phyloP scores from a whole-genome alignment of 2,888 invertebrate species.

The Muschampia plurimacula region DNA sequence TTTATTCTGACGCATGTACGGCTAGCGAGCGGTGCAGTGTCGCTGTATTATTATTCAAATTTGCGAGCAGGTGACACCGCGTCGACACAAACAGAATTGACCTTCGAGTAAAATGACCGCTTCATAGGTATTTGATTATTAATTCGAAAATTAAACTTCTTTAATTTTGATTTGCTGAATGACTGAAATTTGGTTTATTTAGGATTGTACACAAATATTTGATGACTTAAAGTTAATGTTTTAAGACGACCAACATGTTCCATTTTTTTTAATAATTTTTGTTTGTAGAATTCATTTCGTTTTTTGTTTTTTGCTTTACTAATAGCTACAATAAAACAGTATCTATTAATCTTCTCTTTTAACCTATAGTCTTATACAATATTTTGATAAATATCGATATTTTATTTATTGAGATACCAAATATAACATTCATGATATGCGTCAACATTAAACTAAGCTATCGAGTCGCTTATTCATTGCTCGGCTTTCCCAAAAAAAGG shows the following conservation, averaged over 20 bases:
- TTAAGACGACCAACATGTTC: no score
- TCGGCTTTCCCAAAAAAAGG: conserved; percentile 68
- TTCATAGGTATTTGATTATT: conserved; percentile 10
- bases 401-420: no score
- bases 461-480: conserved; percentile 51
- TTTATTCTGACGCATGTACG: conserved; percentile 73
- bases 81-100: conserved; percentile 72
- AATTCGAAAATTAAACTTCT: conserved; percentile 11
- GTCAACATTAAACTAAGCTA: neutral
- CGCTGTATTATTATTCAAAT: conserved; percentile 77
- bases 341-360: no score
- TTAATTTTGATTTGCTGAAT: conserved; percentile 30
- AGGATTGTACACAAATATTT: neutral
- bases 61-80: conserved; percentile 67
- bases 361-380: no score
- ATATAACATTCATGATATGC: no score
- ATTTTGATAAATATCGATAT: no score
- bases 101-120: conserved; percentile 56
- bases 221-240: neutral
- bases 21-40: conserved; percentile 58
- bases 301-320: no score
- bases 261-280: no score
- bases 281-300: no score
- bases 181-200: neutral
- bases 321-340: no score